Evolutionary conservation across 2,888 invertebrate genomes (phyloP), one percentile per base, ranked within the genome.

Genomic region (Pecten maximus): DNA sequence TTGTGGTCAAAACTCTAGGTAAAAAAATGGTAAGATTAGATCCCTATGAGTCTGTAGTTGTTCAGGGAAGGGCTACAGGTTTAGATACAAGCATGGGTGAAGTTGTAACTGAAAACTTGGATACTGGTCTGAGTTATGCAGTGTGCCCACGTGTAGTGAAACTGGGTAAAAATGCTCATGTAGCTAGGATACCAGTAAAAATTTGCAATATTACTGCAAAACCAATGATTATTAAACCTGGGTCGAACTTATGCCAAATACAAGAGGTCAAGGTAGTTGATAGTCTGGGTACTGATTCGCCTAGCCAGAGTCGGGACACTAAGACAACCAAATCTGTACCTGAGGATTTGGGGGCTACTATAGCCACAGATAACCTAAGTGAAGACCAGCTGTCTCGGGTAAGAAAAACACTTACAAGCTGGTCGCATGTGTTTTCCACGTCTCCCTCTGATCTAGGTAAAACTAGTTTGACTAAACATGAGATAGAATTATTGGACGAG

Each of bases 21-120:
- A 28, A 54, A 23, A 40, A 40, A 54, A 39, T 40, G 28, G 40
- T 91, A 15, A 60, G 39, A 19, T 54, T 91, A 89, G 54, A 15
- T 35, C 91, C 87, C 15, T 89, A 89, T n/a, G 40, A 50, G 39
- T 40, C 16, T 40, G 89, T 91, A 28, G 54, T 54, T 10, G n/a
- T 91, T 3, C n/a, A 87, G 8, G 91, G 89, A 89, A 54, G 50
- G 54, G 16, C 40, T 86, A 50, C 90, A 50, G 40, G n/a, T n/a
- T n/a, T n/a, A n/a, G n/a, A n/a, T 88, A 90, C 87, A 60, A 89
- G 54, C 87, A 89, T 87, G 87, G 89, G 8, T 91, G n/a, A n/a
- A n/a, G 91, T 91, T 89, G 89, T 35, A 28, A 89, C 89, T 28
- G 50, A 60, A 4, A 44, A 40, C 23, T 87, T 89, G 40, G n/a